Conservation (phyloP, 2,888 invertebrate species). For the Drosophila incognita region DNA sequence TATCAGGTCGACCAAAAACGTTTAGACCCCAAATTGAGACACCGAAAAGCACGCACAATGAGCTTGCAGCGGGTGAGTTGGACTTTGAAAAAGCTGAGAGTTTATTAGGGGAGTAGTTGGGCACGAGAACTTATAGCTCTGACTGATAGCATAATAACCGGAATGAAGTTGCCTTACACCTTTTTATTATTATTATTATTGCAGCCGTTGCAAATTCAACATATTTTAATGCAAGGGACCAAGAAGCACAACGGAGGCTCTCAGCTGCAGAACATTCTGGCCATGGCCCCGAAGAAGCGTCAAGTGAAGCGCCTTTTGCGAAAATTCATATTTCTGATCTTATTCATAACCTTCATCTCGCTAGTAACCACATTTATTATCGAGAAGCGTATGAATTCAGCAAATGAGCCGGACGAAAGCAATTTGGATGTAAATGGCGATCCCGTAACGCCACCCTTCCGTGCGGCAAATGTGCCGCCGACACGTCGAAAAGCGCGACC, state of each 20-base stretch:
- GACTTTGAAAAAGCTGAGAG: not conserved
- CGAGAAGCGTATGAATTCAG: slow-evolving; percentile 51
- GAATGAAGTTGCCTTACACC: slow-evolving; percentile 17
- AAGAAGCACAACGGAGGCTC: slow-evolving; percentile 9
- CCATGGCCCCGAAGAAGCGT: slow-evolving; percentile 74
- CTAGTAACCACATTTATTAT: slow-evolving; percentile 65
- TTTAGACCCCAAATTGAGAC: slow-evolving; percentile 31
- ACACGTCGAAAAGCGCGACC: slow-evolving; percentile 67
- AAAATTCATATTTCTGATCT: slow-evolving; percentile 60
- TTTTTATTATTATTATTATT: slow-evolving; percentile 41
- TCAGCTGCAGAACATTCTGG: slow-evolving; percentile 23
- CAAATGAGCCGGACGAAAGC: slow-evolving; percentile 29
- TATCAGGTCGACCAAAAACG: slow-evolving; percentile 11
- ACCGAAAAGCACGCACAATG: not conserved
- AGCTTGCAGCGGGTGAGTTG: slow-evolving; percentile 30
- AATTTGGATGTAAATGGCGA: slow-evolving; percentile 73
- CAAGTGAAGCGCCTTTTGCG: slow-evolving; percentile 72
- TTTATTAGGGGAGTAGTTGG: slow-evolving; percentile 1
- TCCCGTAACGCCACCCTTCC: slow-evolving; percentile 64
- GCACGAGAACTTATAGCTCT: slow-evolving; percentile 21
- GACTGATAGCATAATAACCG: slow-evolving; percentile 48
- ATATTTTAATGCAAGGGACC: not conserved
- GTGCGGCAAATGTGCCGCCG: slow-evolving; percentile 43
- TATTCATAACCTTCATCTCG: slow-evolving; percentile 52
- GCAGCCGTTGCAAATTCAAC: slow-evolving; percentile 24